Percentiles rank a stretch among this genome's conserved stretches.
phyloP scores from a whole-genome alignment of 2,797 vertebrate species.

The Sebastes glaucus region DNA sequence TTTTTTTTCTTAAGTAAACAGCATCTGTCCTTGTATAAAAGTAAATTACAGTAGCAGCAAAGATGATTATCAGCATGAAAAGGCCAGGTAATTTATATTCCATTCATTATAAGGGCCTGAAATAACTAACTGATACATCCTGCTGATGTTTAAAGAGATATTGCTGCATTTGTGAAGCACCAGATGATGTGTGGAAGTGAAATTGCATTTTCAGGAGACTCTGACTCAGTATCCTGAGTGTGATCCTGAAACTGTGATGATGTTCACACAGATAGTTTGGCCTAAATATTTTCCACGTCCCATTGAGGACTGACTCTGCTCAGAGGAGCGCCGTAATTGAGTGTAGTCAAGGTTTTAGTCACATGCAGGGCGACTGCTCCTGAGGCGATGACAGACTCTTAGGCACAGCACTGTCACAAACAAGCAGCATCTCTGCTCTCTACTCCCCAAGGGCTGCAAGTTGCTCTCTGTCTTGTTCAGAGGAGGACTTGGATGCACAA shows the following conservation, averaged over 20 bases:
- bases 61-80: not conserved
- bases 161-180: not conserved
- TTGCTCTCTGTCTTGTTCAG: conserved; percentile 32
- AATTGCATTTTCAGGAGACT: conserved; percentile 1
- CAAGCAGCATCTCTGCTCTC: conserved; percentile 45
- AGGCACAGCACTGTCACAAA: conserved; percentile 57
- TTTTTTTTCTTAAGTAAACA: not conserved
- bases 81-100: not conserved
- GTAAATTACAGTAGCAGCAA: not conserved
- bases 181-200: not conserved
- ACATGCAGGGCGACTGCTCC: conserved; percentile 42
- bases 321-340: conserved; percentile 37
- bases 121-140: not conserved
- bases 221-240: not conserved
- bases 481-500: conserved; percentile 25
- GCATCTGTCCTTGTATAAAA: not conserved
- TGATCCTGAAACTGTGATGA: not conserved
- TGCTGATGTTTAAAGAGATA: not conserved
- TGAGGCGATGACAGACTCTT: conserved; percentile 55
- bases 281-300: conserved; percentile 32
- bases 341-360: conserved; percentile 53
- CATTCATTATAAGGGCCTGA: not conserved
- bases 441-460: conserved; percentile 9
- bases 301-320: conserved; percentile 16
- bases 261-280: not conserved